Evolutionary conservation across 1,140 invertebrate species (phyloP).

Genomic region (Drosophila miranda): DNA sequence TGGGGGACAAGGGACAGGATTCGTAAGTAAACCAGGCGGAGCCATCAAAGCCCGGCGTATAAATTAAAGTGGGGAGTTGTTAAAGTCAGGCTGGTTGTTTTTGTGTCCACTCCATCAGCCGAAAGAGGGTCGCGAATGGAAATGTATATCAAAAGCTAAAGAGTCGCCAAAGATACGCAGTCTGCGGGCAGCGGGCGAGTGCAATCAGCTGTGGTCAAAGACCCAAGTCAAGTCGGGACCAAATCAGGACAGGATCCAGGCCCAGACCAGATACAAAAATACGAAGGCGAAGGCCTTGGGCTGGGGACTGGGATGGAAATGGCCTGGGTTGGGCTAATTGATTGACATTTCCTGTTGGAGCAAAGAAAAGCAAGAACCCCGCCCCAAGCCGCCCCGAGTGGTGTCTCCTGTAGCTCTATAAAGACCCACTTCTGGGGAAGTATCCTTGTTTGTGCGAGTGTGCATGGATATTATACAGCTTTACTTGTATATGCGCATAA

Average conservation of each 20-base stretch:
- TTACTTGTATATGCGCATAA: conserved; percentile 56
- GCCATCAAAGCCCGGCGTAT: conserved; percentile 6
- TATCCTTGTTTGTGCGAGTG: conserved; percentile 4
- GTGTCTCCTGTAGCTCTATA: not conserved
- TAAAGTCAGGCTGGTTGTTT: conserved; percentile 16
- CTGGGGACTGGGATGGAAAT: not conserved
- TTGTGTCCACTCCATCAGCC: not conserved
- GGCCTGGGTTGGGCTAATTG: conserved; percentile 50
- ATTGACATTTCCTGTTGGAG: conserved; percentile 65
- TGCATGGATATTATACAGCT: conserved; percentile 9
- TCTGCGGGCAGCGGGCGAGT: not conserved
- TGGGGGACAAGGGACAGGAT: not conserved
- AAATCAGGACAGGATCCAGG: no score
- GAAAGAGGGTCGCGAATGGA: conserved; percentile 12
- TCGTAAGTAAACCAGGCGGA: conserved; percentile 8
- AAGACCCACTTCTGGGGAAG: conserved; percentile 4
- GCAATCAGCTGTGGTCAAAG: conserved; percentile 47
- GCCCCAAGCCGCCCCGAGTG: not conserved
- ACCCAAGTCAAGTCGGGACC: conserved; percentile 9
- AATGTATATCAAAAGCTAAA: no score
- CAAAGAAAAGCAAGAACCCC: conserved; percentile 13
- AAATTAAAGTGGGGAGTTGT: conserved; percentile 27
- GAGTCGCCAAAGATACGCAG: not conserved
- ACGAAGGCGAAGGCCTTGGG: conserved; percentile 10
- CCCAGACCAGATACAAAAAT: conserved; percentile 7